Base-by-base conservation (phyloP, 1,140 invertebrate species). In the Bactericera cockerelli region DNA sequence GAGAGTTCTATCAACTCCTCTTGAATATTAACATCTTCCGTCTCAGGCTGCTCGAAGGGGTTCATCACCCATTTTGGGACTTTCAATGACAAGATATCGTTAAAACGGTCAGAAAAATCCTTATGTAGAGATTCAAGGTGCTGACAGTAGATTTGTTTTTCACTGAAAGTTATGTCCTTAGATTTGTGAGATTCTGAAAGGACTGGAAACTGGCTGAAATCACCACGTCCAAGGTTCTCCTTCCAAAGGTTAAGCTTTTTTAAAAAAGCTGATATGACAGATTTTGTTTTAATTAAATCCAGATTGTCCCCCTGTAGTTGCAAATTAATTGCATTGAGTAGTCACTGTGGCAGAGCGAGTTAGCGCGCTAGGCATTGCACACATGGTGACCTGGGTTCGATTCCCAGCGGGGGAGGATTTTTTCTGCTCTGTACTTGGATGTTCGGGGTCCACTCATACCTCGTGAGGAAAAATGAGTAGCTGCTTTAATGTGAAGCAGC, bases 321-420 rank as follows among this genome's bases (percentile, higher is more conserved):
- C 19, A 67, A 24, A 62, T 66, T 67, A 65, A 69, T 64, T 31
- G n/a, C n/a, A n/a, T n/a, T n/a, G n/a, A n/a, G n/a, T n/a, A n/a
- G n/a, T n/a, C n/a, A n/a, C n/a, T n/a, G n/a, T n/a, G n/a, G n/a
- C n/a, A n/a, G n/a, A n/a, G n/a, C n/a, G n/a, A n/a, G n/a, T n/a
- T n/a, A n/a, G n/a, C n/a, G n/a, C n/a, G n/a, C n/a, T n/a, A n/a
- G n/a, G n/a, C n/a, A n/a, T n/a, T n/a, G n/a, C n/a, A n/a, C n/a
- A n/a, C n/a, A n/a, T n/a, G n/a, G n/a, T n/a, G n/a, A n/a, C n/a
- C n/a, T n/a, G n/a, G n/a, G n/a, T n/a, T n/a, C n/a, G n/a, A n/a
- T n/a, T n/a, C n/a, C n/a, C n/a, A n/a, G n/a, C n/a, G n/a, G n/a
- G n/a, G n/a, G n/a, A n/a, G n/a, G n/a, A n/a, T n/a, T n/a, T n/a